A percentile compares a stretch with the other conserved stretches of the same genome.
Conservation (phyloP, 2,888 invertebrate species). For the Copidosoma aretas region DNA sequence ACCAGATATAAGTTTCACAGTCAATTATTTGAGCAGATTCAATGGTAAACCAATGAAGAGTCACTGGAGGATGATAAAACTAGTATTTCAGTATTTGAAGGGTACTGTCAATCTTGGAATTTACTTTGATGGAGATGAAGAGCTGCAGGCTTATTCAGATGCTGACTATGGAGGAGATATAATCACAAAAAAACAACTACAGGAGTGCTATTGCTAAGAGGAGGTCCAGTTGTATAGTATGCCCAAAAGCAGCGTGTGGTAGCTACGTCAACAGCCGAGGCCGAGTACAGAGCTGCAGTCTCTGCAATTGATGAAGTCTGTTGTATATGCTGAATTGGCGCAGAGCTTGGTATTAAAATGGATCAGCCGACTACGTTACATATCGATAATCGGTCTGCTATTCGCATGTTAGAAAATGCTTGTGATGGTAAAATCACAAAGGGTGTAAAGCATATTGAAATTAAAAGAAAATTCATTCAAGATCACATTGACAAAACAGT, state of each 20-base stretch:
- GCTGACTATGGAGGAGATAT: conserved; percentile 40
- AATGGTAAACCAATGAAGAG: conserved; percentile 39
- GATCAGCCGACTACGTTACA: conserved; percentile 43
- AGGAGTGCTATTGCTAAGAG: conserved; percentile 31
- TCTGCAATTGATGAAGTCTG: conserved; percentile 49
- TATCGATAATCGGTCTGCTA: conserved; percentile 49
- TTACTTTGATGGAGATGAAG: conserved; percentile 41
- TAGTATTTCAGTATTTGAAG: conserved; percentile 39
- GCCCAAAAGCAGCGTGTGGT: conserved; percentile 42
- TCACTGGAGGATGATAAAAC: conserved; percentile 43
- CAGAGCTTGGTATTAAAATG: conserved; percentile 41
- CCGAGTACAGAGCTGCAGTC: conserved; percentile 51
- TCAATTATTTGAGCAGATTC: conserved; percentile 44
- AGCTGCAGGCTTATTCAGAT: conserved; percentile 39
- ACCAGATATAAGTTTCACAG: conserved; percentile 48
- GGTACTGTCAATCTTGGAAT: conserved; percentile 43
- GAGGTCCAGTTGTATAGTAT: conserved; percentile 49
- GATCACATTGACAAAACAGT: not conserved
- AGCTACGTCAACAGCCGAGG: conserved; percentile 48
- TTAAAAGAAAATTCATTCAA: conserved; percentile 39
- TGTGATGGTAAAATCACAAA: conserved; percentile 49
- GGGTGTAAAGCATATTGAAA: conserved; percentile 48
- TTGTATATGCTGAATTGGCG: conserved; percentile 47
- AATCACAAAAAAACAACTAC: conserved; percentile 13
- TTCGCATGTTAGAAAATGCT: conserved; percentile 48